phyloP scores from a whole-genome alignment of 2,113 vertebrate species.

The Bambusicola thoracicus region DNA sequence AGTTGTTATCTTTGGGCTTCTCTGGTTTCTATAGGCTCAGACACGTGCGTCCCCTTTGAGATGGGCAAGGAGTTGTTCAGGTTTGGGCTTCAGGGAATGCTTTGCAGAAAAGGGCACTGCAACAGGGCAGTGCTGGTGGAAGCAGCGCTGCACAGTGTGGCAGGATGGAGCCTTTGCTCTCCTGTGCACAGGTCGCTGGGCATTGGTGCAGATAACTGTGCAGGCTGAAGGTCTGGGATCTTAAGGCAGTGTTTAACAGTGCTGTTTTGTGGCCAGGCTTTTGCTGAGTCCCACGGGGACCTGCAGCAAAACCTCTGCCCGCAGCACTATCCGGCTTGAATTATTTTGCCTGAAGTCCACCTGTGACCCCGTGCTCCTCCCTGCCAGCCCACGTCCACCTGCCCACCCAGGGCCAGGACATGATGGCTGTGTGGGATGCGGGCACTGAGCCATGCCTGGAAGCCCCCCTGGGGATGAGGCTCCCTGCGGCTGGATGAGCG shows the following conservation, averaged over 20 bases:
- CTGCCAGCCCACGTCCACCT: not conserved
- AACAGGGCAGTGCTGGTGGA: not conserved
- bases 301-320: not conserved
- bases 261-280: not conserved
- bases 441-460: not conserved
- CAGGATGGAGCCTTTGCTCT: not conserved
- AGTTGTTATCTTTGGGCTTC: not conserved
- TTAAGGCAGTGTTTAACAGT: not conserved
- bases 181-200: not conserved
- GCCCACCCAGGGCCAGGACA: fast-evolving
- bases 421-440: not conserved
- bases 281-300: not conserved
- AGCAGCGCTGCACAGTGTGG: fast-evolving
- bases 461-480: slow-evolving; percentile 39
- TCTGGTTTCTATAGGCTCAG: not conserved
- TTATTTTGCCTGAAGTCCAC: fast-evolving
- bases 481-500: slow-evolving; percentile 11
- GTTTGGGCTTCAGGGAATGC: not conserved
- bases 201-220: not conserved
- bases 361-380: not conserved
- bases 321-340: not conserved
- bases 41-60: fast-evolving
- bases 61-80: not conserved
- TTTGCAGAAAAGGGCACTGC: not conserved
- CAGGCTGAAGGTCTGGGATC: not conserved